Conservation (phyloP, 2,113 vertebrate species). For the Platanista minor region DNA sequence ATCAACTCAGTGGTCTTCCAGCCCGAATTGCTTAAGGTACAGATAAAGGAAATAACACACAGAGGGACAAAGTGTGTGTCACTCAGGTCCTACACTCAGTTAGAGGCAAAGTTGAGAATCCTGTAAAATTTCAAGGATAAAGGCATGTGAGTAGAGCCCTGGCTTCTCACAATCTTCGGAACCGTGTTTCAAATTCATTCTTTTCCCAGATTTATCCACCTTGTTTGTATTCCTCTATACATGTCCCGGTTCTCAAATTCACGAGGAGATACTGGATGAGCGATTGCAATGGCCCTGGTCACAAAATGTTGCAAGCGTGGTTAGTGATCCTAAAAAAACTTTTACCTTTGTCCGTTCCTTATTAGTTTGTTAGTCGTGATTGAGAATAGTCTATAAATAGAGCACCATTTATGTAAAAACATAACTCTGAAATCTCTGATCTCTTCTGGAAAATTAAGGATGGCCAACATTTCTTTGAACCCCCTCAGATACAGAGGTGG, state of each 20-base stretch:
- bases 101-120: neutral
- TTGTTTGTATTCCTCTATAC: neutral
- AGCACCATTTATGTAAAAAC: neutral
- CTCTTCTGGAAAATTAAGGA: neutral
- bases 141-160: neutral
- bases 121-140: neutral
- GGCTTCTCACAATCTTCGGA: fast-evolving
- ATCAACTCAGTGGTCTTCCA: neutral
- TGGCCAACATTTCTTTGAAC: neutral
- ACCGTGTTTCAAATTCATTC: no score
- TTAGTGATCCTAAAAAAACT: neutral
- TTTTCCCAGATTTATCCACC: neutral
- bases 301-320: neutral
- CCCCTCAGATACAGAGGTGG: neutral
- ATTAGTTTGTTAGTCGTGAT: neutral
- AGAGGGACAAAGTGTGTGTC: neutral
- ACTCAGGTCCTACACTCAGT: fast-evolving
- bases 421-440: neutral
- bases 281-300: neutral
- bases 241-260: neutral
- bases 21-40: neutral
- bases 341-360: neutral
- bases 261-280: neutral
- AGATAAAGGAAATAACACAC: neutral
- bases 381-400: neutral